phyloP scores from a whole-genome alignment of 2,797 vertebrate species.

The Numenius phaeopus region DNA sequence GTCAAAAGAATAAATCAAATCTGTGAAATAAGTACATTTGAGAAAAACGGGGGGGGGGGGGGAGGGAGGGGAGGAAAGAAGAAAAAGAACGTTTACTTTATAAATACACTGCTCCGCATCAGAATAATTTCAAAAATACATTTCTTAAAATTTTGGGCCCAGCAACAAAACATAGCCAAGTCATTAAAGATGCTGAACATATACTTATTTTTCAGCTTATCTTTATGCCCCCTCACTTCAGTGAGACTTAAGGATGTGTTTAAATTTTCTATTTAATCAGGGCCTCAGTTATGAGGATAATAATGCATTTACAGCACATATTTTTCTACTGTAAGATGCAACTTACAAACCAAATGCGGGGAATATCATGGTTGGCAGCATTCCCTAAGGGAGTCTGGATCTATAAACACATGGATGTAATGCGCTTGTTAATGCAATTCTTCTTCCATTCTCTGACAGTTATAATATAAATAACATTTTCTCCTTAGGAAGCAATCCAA shows the following conservation, averaged over 20 bases:
- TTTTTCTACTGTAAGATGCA: background rate
- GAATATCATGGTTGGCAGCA: conserved; percentile 51
- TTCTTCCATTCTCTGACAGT: conserved; percentile 61
- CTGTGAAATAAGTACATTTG: background rate
- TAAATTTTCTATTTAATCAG: conserved; percentile 29
- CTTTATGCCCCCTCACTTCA: background rate
- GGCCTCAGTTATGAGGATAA: background rate
- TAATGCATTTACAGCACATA: background rate
- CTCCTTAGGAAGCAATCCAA: conserved; percentile 53
- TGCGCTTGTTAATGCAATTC: conserved; percentile 53
- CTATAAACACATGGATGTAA: conserved; percentile 59
- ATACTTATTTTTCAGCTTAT: background rate
- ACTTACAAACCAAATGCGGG: conserved; percentile 19
- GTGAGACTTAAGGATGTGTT: background rate
- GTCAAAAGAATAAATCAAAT: background rate
- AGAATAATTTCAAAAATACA: background rate
- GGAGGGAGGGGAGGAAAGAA: background rate
- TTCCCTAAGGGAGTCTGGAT: conserved; percentile 59
- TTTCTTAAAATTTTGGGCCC: background rate
- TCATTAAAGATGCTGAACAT: background rate
- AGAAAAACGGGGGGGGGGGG: too few relatives aligned
- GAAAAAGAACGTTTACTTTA: background rate
- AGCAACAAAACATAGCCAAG: background rate
- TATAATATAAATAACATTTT: conserved; percentile 60
- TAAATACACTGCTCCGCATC: background rate